A percentile compares a stretch with the other conserved stretches of the same genome.
Evolutionary conservation across 2,113 vertebrate genomes (phyloP).

Genomic region (Laticauda colubrina): DNA sequence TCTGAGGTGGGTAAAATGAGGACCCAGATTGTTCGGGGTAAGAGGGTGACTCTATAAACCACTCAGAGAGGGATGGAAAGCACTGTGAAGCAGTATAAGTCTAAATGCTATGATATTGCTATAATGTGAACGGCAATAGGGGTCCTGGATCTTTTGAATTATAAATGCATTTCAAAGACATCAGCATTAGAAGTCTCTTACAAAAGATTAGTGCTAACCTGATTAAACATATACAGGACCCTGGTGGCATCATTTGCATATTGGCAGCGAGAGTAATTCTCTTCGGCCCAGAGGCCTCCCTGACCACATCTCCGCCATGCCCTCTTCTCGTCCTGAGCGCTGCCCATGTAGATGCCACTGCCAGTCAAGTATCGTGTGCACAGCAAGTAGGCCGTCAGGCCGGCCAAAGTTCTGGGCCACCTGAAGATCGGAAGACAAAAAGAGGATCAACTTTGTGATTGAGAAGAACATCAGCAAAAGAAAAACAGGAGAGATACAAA

Average conservation of each 20-base stretch:
- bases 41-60: no score
- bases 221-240: slow-evolving; percentile 93
- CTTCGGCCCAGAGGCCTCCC: slow-evolving; percentile 89
- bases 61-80: no score
- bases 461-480: background rate
- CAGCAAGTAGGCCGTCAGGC: slow-evolving; percentile 86
- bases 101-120: no score
- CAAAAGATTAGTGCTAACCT: slow-evolving; percentile 74
- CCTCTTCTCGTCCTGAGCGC: slow-evolving; percentile 79
- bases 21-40: no score
- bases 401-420: slow-evolving; percentile 93
- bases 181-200: background rate
- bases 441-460: background rate
- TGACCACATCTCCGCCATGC: slow-evolving; percentile 88
- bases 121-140: background rate
- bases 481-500: slow-evolving; percentile 51
- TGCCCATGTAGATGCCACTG: slow-evolving; percentile 82
- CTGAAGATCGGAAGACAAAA: slow-evolving; percentile 63
- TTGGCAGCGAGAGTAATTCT: slow-evolving; percentile 91
- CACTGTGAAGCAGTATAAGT: no score
- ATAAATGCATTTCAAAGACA: background rate
- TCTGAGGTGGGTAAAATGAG: no score
- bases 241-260: slow-evolving; percentile 94
- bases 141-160: background rate
- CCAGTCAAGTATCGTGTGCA: slow-evolving; percentile 83